Base-by-base conservation (phyloP, 2,888 invertebrate species). In the Geotrupes spiniger region DNA sequence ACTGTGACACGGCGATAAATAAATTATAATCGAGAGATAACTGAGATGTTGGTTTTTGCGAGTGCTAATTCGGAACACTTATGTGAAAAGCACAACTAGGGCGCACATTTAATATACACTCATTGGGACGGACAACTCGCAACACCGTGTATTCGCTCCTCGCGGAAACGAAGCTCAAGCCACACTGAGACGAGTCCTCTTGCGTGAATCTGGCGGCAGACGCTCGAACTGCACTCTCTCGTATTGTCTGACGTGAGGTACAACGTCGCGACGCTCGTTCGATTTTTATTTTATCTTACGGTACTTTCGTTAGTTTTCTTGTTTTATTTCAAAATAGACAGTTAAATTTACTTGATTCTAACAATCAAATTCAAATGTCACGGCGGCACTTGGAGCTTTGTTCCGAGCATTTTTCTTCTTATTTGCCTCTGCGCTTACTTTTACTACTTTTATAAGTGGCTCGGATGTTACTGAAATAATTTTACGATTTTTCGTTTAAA, bases 111-210 rank as follows among this genome's bases (percentile, higher is more conserved):
- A 44, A 15, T 37, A 21, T 21, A 38, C 33, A 26, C 26, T 27
- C 36, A 37, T 38, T 27, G 38, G 49, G 43, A 46, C 49, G 51
- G 42, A 52, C 40, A 44, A 49, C 42, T 43, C 51, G 50, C 47
- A 48, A 49, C 54, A 51, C 55, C 49, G 56, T 52, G 53, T 44
- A 51, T 57, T 54, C 62, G 60, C 59, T 66, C 68, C 63, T 65
- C 60, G 63, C 70, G 61, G 64, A 62, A 62, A 64, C 62, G 62
- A 65, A 65, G 70, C 68, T 66, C 63, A 66, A 68, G 65, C 70
- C 66, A 63, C 64, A 72, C 72, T 72, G 69, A 69, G 60, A 59
- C 54, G 53, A 39, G 49, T 49, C 59, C 54, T 59, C 64, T 62
- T 52, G 58, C 48, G 52, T 51, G 58, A 66, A 66, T 64, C 65